Base-by-base conservation (phyloP, 1,140 invertebrate genomes). In the Dinoponera quadriceps region DNA sequence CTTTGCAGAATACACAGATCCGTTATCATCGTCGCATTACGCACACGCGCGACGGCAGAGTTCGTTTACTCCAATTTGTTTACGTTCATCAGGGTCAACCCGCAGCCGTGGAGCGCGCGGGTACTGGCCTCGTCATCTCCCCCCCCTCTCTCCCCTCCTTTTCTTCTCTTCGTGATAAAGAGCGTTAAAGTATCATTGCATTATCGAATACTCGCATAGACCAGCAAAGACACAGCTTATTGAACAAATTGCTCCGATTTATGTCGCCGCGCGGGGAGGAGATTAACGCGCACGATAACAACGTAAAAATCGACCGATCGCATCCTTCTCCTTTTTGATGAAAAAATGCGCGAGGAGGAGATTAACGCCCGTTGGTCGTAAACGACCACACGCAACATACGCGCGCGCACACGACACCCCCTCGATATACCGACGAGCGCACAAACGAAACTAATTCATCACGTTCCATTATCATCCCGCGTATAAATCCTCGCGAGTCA, bases 31-130 rank as follows among this genome's bases (percentile, higher is more conserved):
- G 65, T 71, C 84, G 59, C 48, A 44, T 63, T 44, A 63, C 59
- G 33, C n/a, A 20, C 54, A 9, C 54, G 54, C 44, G 25, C 27
- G 29, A n/a, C 75, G 51, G 16, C 65, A 44, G 82, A 62, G 82
- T 87, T 86, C 85, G 84, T 77, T 87, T 88, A 88, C 86, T 85
- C 71, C 77, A 88, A 88, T 88, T 88, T 88, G 86, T 88, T 88
- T 88, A 88, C 86, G 63, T 81, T 88, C 86, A 55, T 44, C 71
- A 62, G 63, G 60, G 54, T 82, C 87, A 83, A 85, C 85, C 85
- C 38, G 38, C 83, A 88, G 82, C 63, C 38, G 38, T 44, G 3
- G 38, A 1, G 38, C 7, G 38, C 77, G 75, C 82, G 77, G 57
- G 55, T 87, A 85, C 84, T 69, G 86, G 55, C 86, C 78, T 88